phyloP scores from a whole-genome alignment of 2,797 vertebrate genomes.

The Pogoniulus pusillus region DNA sequence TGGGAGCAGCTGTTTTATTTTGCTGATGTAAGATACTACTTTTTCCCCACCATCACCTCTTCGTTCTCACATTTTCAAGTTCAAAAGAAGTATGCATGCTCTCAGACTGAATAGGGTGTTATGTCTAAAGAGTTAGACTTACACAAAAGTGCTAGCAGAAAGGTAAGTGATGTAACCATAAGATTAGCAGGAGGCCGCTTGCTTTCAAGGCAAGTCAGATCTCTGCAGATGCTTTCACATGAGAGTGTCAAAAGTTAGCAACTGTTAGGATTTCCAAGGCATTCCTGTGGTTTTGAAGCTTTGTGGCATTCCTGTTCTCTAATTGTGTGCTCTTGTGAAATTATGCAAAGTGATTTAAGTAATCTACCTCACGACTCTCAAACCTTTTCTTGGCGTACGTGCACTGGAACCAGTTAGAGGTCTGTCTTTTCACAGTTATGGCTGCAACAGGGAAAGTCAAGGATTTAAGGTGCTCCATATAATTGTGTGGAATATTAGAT shows the following conservation, averaged over 20 bases:
- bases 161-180: not conserved
- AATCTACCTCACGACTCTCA: not conserved
- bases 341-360: conserved; percentile 26
- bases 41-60: not conserved
- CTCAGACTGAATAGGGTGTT: not conserved
- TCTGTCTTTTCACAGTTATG: not conserved
- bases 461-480: not conserved
- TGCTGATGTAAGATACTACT: conserved; percentile 43
- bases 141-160: not conserved
- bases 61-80: conserved; percentile 10
- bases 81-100: not conserved
- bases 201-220: not conserved
- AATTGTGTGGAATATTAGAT: not conserved
- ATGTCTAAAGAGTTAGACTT: not conserved
- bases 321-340: conserved; percentile 27
- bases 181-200: not conserved
- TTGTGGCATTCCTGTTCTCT: conserved; percentile 11
- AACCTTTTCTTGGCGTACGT: not conserved
- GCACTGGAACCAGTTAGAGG: not conserved
- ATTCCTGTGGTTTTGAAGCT: not conserved
- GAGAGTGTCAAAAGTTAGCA: not conserved
- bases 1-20: conserved; percentile 48
- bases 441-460: not conserved
- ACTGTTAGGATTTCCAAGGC: not conserved
- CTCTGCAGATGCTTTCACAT: not conserved